Base-by-base conservation (phyloP, 2,797 vertebrate species). In the Anguilla anguilla region DNA sequence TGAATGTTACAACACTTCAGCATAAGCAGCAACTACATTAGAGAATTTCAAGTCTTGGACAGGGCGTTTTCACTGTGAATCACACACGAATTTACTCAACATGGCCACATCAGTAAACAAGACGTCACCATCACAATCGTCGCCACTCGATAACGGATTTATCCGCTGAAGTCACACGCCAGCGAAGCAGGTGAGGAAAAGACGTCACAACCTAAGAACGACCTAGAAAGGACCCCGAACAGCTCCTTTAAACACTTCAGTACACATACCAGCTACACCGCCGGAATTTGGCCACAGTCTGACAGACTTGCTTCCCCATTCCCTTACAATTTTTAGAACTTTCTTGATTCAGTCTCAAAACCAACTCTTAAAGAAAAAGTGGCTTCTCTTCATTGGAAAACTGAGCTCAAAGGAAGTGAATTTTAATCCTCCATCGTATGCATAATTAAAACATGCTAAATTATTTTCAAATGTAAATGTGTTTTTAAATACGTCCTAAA, bases 21-120 rank as follows among this genome's bases (percentile, higher is more conserved):
- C 59, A 11, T n/a, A 91, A 95, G 94, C 94, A 93, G 94, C 92
- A 86, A 89, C 91, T 92, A 91, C 83, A 89, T 87, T 90, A 88
- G 84, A 85, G 87, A 86, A 59, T 84, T 69, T 49, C 79, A 82
- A 82, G 79, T 51, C 17, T 82, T 82, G 19, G 46, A 82, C 79
- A 79, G 74, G 79, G 79, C 22, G 19, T 17, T 46, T 51, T 82
- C 22, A 82, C 17, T 49, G 79, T 51, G 43, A 82, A 51, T 82
- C 25, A n/a, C 46, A 81, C 17, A 25, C n/a, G 9, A 51, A 49
- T 51, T 51, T n/a, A 31, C 79, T n/a, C 0, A 49, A n/a, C 25
- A 46, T 79, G 46, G 46, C 79, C 46, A 51, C 46, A 49, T n/a
- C 79, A 82, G 79, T 19, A 82, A 69, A 82, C 79, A 49, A 51